Evolutionary conservation across 1,140 invertebrate genomes (phyloP), one percentile per base, ranked within the genome.

Genomic region (Paramacrobiotus metropolitanus): DNA sequence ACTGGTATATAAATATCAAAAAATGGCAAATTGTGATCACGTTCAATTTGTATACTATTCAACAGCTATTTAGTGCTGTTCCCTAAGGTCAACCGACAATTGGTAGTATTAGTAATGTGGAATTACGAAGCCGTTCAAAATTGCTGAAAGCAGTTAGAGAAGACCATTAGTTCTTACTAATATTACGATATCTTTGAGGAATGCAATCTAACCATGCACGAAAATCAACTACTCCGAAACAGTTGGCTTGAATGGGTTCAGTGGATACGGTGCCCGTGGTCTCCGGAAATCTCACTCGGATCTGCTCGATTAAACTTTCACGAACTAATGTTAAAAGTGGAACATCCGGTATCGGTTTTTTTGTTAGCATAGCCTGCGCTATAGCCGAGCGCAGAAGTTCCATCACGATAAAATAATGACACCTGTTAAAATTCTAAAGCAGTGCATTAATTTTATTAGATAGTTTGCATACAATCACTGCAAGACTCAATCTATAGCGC

Each of bases 391-490:
- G 48, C 15, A 55, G 48, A 15, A 24, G 15, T 24, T 55, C 48
- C 48, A 18, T 55, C 48, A 55, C 34, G 34, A n/a, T n/a, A 40
- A 40, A 40, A 40, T n/a, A n/a, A n/a, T n/a, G n/a, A n/a, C n/a
- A n/a, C n/a, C n/a, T n/a, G n/a, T n/a, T n/a, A n/a, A n/a, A n/a
- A n/a, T n/a, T n/a, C n/a, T n/a, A n/a, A n/a, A n/a, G n/a, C n/a
- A n/a, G n/a, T n/a, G n/a, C n/a, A n/a, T n/a, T n/a, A n/a, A n/a
- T n/a, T n/a, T n/a, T n/a, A n/a, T n/a, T n/a, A n/a, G n/a, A n/a
- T n/a, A n/a, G n/a, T n/a, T n/a, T n/a, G n/a, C n/a, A n/a, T n/a
- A n/a, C n/a, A n/a, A n/a, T n/a, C n/a, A n/a, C n/a, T n/a, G n/a
- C n/a, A n/a, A n/a, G n/a, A n/a, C n/a, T n/a, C n/a, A n/a, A n/a